phyloP scores from a whole-genome alignment of 1,140 invertebrate species.

The Pseudomyrmex flavicornis region DNA sequence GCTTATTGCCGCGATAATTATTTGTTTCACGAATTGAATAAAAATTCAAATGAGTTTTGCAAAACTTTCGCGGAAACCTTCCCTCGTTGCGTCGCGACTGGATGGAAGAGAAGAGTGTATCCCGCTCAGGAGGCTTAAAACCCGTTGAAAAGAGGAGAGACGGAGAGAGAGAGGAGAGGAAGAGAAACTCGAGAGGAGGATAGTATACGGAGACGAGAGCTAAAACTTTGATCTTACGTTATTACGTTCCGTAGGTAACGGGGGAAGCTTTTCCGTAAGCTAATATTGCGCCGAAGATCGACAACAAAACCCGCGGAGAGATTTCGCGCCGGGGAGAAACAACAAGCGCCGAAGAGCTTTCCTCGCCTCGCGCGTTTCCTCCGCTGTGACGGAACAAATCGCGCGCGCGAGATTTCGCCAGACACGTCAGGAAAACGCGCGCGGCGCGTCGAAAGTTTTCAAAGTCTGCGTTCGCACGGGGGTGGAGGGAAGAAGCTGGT shows the following conservation, averaged over 20 bases:
- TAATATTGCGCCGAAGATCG: constrained; percentile 69
- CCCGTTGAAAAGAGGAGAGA: constrained; percentile 1
- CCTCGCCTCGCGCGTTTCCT: not conserved
- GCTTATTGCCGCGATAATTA: constrained; percentile 82
- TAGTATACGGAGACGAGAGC: constrained; percentile 49
- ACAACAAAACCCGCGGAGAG: constrained; percentile 41
- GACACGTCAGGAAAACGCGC: constrained; percentile 13
- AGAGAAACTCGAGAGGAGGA: not conserved
- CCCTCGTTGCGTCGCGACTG: constrained; percentile 63
- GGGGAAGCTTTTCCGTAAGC: constrained; percentile 64
- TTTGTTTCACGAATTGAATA: constrained; percentile 82
- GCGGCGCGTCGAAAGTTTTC: constrained; percentile 18
- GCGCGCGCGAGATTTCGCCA: constrained; percentile 37
- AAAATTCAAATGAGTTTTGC: constrained; percentile 83
- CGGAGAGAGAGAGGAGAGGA: constrained; percentile 25
- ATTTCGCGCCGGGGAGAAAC: constrained; percentile 26
- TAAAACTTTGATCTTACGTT: constrained; percentile 84
- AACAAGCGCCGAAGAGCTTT: not conserved
- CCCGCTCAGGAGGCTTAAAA: constrained; percentile 40
- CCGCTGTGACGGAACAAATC: constrained; percentile 27
- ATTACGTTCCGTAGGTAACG: constrained; percentile 79
- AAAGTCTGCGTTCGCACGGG: not conserved
- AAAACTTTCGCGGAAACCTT: constrained; percentile 68
- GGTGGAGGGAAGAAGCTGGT: not conserved
- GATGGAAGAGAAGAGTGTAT: constrained; percentile 4